A percentile compares a stretch with the other conserved stretches of the same genome.
phyloP scores from a whole-genome alignment of 2,113 vertebrate species.

The Chroicocephalus ridibundus region DNA sequence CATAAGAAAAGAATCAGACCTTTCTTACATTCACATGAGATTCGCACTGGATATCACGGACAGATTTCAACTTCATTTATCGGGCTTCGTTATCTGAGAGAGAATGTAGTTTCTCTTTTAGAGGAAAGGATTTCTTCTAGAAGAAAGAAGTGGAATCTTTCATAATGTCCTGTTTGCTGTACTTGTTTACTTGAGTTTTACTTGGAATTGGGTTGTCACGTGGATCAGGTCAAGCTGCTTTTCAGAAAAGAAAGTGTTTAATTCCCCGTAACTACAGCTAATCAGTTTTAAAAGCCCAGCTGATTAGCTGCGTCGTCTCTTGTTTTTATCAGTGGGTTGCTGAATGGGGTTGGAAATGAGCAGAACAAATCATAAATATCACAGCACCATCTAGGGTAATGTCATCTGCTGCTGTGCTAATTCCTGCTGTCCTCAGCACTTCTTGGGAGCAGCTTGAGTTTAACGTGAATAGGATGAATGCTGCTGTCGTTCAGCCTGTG shows the following conservation, averaged over 20 bases:
- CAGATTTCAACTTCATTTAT: neutral
- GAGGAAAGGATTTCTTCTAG: neutral
- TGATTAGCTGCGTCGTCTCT: neutral
- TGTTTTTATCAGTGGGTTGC: neutral
- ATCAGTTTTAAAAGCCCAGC: neutral
- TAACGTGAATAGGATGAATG: fast-evolving
- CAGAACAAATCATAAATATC: neutral
- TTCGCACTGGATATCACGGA: neutral
- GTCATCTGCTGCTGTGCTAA: neutral
- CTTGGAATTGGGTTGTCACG: neutral
- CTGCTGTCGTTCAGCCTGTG: neutral
- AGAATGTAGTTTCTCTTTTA: neutral
- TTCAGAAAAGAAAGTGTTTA: neutral
- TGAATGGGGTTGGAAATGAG: neutral
- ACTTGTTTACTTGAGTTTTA: neutral
- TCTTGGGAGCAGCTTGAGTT: neutral
- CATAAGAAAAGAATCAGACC: neutral
- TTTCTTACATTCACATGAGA: neutral
- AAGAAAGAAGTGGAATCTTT: neutral
- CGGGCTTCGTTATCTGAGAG: neutral
- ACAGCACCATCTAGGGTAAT: neutral
- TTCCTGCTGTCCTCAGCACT: neutral
- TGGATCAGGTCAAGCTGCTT: neutral
- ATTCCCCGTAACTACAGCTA: neutral
- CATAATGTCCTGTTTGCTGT: neutral